Conservation (phyloP, 2,797 vertebrate species). For the Eleutherodactylus coqui region DNA sequence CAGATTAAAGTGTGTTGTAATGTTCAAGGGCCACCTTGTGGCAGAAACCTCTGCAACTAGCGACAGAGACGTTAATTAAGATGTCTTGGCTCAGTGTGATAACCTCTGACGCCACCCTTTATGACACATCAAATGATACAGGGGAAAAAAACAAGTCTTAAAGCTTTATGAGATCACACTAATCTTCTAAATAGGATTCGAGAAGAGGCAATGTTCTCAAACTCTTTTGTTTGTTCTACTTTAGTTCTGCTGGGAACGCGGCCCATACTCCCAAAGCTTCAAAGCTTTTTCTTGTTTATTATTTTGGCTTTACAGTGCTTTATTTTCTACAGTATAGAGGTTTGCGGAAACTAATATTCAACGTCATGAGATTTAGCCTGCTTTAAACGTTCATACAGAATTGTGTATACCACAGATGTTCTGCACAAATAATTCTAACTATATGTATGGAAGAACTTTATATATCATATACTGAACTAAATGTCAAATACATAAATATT, state of each 20-base stretch:
- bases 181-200: constrained; percentile 53
- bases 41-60: constrained; percentile 20
- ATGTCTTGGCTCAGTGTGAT: constrained; percentile 44
- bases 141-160: constrained; percentile 48
- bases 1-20: constrained; percentile 24
- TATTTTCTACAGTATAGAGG: constrained; percentile 58
- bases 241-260: constrained; percentile 57
- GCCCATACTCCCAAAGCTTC: constrained; percentile 28
- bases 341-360: constrained; percentile 35
- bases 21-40: constrained; percentile 49
- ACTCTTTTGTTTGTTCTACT: constrained; percentile 37
- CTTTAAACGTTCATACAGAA: neutral
- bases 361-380: constrained; percentile 21
- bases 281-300: constrained; percentile 49
- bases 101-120: constrained; percentile 47
- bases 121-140: constrained; percentile 53
- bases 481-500: neutral
- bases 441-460: neutral
- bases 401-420: neutral
- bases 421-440: neutral
- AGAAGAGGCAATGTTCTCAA: constrained; percentile 53
- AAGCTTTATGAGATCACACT: constrained; percentile 50
- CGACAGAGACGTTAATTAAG: constrained; percentile 10
- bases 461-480: neutral
- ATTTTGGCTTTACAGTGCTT: constrained; percentile 36